Evolutionary conservation across 2,888 invertebrate species (phyloP), one percentile per base, ranked within the genome.

Genomic region (Acrobasis suavella): DNA sequence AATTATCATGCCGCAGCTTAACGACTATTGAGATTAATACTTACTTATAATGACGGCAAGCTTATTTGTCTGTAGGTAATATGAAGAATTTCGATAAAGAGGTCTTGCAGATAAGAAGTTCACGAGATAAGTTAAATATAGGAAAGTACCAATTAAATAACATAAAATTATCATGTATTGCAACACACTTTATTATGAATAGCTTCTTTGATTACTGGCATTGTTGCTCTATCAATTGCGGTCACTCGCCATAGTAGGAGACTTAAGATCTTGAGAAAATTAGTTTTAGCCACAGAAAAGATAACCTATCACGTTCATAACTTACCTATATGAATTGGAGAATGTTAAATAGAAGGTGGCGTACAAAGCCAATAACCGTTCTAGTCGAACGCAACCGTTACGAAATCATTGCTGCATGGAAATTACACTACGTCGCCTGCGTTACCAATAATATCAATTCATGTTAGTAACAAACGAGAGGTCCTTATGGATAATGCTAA

Each of bases 321-420:
- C 60, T 66, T 9, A 9, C 1, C 12, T 67, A 62, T 64, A 63
- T 67, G 61, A 59, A 66, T 65, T 72, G 66, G 80, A 84, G 83
- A 86, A 83, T 85, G 83, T 83, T 78, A 75, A 79, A 83, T 80
- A 74, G 82, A 80, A 81, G 77, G 78, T 78, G 78, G 82, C 80
- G 83, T 77, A 84, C 81, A 83, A 85, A 85, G 86, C 85, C 85
- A 84, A 89, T 88, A 89, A 88, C 83, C 87, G 91, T 91, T 91
- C 89, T 88, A 89, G 86, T 85, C 85, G 87, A 88, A 78, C 87
- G 90, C 90, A 89, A 87, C 91, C 90, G 91, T 91, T 91, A 91
- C 88, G 88, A 91, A 91, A 91, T 89, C 89, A 86, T 77, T 82
- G 87, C 88, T 86, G 87, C 89, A 90, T 91, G 87, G 89, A 91